Conservation (phyloP, 2,797 vertebrate species). For the Buceros bicornis region DNA sequence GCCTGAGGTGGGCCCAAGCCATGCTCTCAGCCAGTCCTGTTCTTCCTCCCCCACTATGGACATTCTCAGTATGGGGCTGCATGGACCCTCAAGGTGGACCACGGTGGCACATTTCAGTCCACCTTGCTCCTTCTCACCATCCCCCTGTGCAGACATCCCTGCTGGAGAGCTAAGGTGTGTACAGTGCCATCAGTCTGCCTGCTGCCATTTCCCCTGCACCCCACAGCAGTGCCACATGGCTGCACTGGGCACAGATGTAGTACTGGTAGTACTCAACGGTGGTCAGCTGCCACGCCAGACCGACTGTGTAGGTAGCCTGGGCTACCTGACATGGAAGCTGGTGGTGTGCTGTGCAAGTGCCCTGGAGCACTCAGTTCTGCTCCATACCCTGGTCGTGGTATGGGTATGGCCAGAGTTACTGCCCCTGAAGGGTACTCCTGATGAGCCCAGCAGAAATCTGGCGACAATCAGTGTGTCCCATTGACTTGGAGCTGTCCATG, state of each 20-base stretch:
- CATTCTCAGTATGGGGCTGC: background rate
- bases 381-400: too few relatives aligned
- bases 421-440: rapidly evolving
- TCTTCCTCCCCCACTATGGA: background rate
- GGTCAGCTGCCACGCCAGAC: background rate
- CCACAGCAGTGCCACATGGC: background rate
- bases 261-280: background rate
- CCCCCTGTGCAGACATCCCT: background rate
- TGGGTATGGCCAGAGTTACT: background rate
- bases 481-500: background rate
- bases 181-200: background rate
- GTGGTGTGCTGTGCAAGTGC: background rate
- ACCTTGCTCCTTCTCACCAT: background rate
- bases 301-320: background rate
- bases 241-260: background rate
- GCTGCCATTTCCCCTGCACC: too few relatives aligned
- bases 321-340: background rate
- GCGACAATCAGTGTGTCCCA: rapidly evolving
- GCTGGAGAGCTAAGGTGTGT: background rate
- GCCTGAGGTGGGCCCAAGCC: rapidly evolving
- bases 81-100: background rate
- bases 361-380: background rate
- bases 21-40: rapidly evolving
- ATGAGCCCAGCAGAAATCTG: background rate
- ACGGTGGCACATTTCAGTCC: background rate